These are phyloP conservation scores for Cataglyphis rosenhaueri DNA, from an alignment of 2,888 invertebrate genomes.

Conservation along the genomic window DNA sequence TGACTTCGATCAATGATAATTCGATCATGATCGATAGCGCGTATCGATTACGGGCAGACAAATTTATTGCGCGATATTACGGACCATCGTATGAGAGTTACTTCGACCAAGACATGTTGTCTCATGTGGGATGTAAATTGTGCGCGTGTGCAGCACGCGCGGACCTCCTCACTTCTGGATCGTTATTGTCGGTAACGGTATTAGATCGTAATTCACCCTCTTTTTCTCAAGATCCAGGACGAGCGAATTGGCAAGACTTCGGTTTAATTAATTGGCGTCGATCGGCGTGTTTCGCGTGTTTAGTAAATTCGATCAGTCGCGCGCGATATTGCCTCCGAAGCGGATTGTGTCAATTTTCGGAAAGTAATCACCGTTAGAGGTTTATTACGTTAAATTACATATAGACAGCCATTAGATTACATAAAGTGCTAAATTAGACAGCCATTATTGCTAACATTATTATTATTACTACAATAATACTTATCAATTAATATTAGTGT, in stretches of 20 bases:
- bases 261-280: slow-evolving; percentile 51
- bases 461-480: slow-evolving; percentile 24
- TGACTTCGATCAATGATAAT: slow-evolving; percentile 8
- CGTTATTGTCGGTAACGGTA: slow-evolving; percentile 58
- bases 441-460: slow-evolving; percentile 53
- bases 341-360: slow-evolving; percentile 44
- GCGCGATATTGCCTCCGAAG: slow-evolving; percentile 53
- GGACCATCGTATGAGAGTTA: neutral
- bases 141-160: slow-evolving; percentile 36
- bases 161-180: slow-evolving; percentile 20
- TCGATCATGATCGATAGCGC: neutral
- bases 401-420: slow-evolving; percentile 51
- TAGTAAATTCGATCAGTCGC: slow-evolving; percentile 48
- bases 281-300: slow-evolving; percentile 52
- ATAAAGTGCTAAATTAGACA: slow-evolving; percentile 47
- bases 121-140: slow-evolving; percentile 12
- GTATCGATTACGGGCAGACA: neutral
- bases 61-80: slow-evolving; percentile 18
- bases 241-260: slow-evolving; percentile 45
- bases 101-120: slow-evolving; percentile 8
- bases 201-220: slow-evolving; percentile 45
- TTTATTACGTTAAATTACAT: slow-evolving; percentile 40
- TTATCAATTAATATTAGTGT: slow-evolving; percentile 29
- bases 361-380: slow-evolving; percentile 39
- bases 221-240: slow-evolving; percentile 34